Percentiles rank a stretch among this genome's conserved stretches.
phyloP scores from a whole-genome alignment of 2,113 vertebrate species.

The Bufo gargarizans region DNA sequence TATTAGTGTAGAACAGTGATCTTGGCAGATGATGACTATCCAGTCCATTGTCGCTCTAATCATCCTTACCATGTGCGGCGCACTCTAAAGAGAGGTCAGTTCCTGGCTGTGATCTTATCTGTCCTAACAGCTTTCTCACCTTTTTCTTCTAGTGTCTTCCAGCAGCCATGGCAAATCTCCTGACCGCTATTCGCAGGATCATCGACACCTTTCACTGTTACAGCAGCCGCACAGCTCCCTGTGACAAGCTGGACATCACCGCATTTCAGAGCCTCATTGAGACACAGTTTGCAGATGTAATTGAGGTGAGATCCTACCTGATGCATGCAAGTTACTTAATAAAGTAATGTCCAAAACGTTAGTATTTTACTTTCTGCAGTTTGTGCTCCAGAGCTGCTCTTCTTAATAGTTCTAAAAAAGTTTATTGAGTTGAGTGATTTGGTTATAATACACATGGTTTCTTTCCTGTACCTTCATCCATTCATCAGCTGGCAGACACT shows the following conservation, averaged over 20 bases:
- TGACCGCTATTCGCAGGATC: conserved; percentile 14
- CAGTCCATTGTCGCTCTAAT: too few relatives aligned
- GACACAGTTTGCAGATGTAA: conserved; percentile 43
- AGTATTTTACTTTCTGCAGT: background rate
- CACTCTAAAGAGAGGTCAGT: too few relatives aligned
- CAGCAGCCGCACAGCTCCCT: conserved; percentile 8
- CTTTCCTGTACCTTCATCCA: too few relatives aligned
- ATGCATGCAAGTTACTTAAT: too few relatives aligned
- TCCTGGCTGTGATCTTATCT: too few relatives aligned
- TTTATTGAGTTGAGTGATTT: too few relatives aligned
- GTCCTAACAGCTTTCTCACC: background rate
- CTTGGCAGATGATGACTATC: too few relatives aligned
- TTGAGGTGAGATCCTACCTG: conserved; percentile 15
- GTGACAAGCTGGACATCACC: conserved; percentile 26
- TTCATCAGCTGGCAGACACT: too few relatives aligned
- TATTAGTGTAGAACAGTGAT: too few relatives aligned
- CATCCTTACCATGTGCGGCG: too few relatives aligned
- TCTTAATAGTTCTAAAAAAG: background rate
- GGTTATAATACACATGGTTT: too few relatives aligned
- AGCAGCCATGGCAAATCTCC: conserved; percentile 37
- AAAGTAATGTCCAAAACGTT: too few relatives aligned
- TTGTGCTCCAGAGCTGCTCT: background rate
- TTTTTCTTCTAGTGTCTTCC: background rate
- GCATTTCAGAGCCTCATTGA: conserved; percentile 31
- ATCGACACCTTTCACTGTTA: conserved; percentile 30